These are phyloP conservation scores for Dipus sagitta DNA, from an alignment of 2,797 vertebrate species.

Conservation along the genomic window DNA sequence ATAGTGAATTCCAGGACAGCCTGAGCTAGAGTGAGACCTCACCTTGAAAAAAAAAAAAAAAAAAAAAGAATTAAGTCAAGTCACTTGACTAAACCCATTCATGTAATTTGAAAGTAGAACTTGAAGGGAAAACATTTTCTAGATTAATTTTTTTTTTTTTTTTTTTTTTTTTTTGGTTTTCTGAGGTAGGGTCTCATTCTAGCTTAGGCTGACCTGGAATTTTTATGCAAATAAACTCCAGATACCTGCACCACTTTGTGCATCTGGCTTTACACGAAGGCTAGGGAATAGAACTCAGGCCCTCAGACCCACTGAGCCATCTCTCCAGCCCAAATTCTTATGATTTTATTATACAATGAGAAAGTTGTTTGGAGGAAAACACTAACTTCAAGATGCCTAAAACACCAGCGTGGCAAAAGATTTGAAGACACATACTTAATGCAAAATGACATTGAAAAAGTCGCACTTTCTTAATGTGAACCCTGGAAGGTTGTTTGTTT, in stretches of 20 bases:
- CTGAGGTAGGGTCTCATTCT: no score
- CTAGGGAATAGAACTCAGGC: no score
- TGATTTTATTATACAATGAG: slow-evolving; percentile 35
- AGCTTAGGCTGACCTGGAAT: no score
- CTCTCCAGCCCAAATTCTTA: neutral
- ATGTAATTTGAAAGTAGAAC: neutral
- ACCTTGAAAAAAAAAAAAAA: neutral
- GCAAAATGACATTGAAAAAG: slow-evolving; percentile 39
- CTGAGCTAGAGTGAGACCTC: neutral
- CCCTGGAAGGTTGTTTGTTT: neutral
- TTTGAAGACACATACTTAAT: slow-evolving; percentile 40
- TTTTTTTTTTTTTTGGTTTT: no score
- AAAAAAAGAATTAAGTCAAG: neutral
- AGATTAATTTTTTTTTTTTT: neutral
- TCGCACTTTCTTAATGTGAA: neutral
- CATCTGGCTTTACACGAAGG: no score
- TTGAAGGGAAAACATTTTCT: slow-evolving; percentile 22
- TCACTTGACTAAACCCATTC: neutral
- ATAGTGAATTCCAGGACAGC: no score
- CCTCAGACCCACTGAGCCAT: no score
- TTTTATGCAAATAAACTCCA: no score
- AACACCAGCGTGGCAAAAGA: neutral
- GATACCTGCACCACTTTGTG: no score
- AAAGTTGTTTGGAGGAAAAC: slow-evolving; percentile 46
- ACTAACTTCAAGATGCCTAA: neutral